These are phyloP conservation scores for Orius insidiosus DNA, from an alignment of 1,140 invertebrate genomes.

Conservation along the genomic window DNA sequence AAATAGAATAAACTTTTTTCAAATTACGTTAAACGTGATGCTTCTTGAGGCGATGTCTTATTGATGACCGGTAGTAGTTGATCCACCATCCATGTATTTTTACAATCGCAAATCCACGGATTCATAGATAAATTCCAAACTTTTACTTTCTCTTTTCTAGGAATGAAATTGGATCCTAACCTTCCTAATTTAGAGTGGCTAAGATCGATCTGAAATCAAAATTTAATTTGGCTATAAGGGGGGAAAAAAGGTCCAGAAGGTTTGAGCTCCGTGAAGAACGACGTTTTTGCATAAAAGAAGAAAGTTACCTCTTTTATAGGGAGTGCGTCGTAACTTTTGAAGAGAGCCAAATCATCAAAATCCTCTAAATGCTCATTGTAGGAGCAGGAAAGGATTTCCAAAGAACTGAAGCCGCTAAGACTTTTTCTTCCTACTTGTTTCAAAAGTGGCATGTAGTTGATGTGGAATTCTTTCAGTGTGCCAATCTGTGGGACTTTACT, in stretches of 20 bases:
- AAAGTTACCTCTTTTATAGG: too few species aligned
- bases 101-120: conserved; percentile 54
- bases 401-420: neutral
- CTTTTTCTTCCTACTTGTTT: neutral
- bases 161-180: too few species aligned
- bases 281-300: too few species aligned
- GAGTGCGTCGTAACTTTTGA: too few species aligned
- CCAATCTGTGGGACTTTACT: neutral
- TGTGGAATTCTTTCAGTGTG: conserved; percentile 4
- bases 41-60: conserved; percentile 13
- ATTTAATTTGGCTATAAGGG: too few species aligned
- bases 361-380: neutral
- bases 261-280: too few species aligned
- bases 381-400: conserved; percentile 2
- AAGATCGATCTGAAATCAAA: too few species aligned
- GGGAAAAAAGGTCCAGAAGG: too few species aligned
- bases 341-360: too few species aligned
- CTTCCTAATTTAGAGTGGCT: too few species aligned
- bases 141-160: too few species aligned
- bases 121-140: conserved; percentile 29
- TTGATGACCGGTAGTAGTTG: conserved; percentile 32
- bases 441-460: conserved; percentile 3
- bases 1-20: neutral
- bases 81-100: conserved; percentile 52
- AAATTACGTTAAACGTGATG: conserved; percentile 20